Evolutionary conservation across 2,888 invertebrate species (phyloP), one percentile per base, ranked within the genome.

Genomic region (Ptilodon capucinus): DNA sequence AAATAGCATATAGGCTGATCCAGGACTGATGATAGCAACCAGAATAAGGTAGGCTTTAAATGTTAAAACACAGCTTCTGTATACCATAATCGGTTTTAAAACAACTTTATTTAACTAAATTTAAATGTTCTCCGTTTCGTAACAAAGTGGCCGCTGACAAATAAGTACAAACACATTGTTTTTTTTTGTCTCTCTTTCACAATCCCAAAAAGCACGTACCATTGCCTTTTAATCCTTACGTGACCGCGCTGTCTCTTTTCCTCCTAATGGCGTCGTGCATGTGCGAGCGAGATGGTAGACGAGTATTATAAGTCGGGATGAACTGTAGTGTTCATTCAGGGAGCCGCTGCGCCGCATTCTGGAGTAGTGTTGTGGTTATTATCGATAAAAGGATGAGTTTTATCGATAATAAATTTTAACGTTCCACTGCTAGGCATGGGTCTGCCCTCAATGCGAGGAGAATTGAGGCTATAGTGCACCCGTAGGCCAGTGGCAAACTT

Each of bases 301-400:
- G n/a, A 23, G 60, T 61, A 55, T 64, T 68, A 62, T 63, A 68
- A 64, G 63, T 59, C 68, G 70, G 63, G 68, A 70, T 65, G 68
- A 62, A 71, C 73, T 79, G 73, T 74, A 79, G 80, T 81, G 79
- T 84, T 87, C 90, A 89, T 90, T 90, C 86, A 89, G 76, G 72
- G 74, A 81, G 79, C 79, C 75, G 84, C 83, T 84, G 84, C 82
- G 74, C 89, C 76, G 79, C 89, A 89, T 90, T 90, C 89, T 89
- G 73, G 51, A 47, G 60, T 84, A 87, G 86, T 71, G 87, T 57
- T 78, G 68, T 57, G 25, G 68, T 42, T 9, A 44, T 36, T 50
- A 62, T 73, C 69, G 70, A 71, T 60, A 49, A 17, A 43, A 11
- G 18, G 42, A 30, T 25, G 28, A 16, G 8, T 34, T 53, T 55